Conservation (phyloP, 1,140 invertebrate species). For the Euwallacea fornicatus region DNA sequence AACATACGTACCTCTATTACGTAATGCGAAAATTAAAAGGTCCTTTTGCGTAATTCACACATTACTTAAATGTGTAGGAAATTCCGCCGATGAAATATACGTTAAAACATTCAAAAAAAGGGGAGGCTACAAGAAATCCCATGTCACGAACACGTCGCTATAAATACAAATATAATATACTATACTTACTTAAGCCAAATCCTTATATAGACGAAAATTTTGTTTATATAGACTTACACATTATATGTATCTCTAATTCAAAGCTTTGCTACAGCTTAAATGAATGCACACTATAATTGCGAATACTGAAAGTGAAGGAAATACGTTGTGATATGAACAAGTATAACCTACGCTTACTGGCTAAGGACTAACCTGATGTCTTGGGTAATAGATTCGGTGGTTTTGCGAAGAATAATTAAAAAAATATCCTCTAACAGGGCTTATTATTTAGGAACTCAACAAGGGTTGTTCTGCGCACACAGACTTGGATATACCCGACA, state of each 20-base stretch:
- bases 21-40: neutral
- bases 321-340: constrained; percentile 40
- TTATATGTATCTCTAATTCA: constrained; percentile 16
- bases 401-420: neutral
- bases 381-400: too few relatives aligned
- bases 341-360: constrained; percentile 4
- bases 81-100: too few relatives aligned
- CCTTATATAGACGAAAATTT: constrained; percentile 33
- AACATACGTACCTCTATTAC: neutral
- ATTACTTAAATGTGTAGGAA: neutral
- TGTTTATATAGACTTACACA: constrained; percentile 10
- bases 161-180: neutral
- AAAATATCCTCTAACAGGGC: neutral
- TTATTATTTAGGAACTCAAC: neutral
- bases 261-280: constrained; percentile 11
- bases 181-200: constrained; percentile 43
- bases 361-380: too few relatives aligned
- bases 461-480: neutral
- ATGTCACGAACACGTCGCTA: neutral
- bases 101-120: too few relatives aligned
- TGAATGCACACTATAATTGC: constrained; percentile 47
- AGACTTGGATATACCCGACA: neutral
- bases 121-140: too few relatives aligned
- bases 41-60: neutral
- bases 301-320: constrained; percentile 50